These are phyloP conservation scores for Halcyon malimbica DNA, from an alignment of 2,113 vertebrate genomes.

Conservation along the genomic window DNA sequence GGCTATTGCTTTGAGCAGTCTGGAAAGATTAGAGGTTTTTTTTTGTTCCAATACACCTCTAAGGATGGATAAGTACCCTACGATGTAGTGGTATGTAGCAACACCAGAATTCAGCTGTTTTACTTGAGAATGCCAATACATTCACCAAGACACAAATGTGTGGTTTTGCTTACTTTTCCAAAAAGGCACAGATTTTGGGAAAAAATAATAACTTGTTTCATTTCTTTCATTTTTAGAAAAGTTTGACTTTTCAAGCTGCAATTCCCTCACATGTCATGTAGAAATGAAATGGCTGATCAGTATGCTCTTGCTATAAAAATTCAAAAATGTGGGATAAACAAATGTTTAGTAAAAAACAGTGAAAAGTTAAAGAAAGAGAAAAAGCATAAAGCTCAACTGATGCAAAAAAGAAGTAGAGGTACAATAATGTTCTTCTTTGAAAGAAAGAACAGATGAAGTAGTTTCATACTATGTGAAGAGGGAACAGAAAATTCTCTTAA, in stretches of 20 bases:
- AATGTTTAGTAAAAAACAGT: background rate
- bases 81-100: background rate
- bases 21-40: background rate
- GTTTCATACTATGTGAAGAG: background rate
- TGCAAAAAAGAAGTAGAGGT: background rate
- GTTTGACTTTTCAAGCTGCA: background rate
- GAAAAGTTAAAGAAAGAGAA: background rate
- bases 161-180: background rate
- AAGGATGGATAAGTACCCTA: background rate
- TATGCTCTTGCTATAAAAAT: background rate
- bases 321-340: background rate
- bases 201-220: background rate
- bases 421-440: background rate
- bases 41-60: background rate
- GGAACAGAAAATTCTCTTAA: background rate
- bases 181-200: background rate
- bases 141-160: background rate
- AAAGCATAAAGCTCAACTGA: background rate
- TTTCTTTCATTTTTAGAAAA: constrained; percentile 16
- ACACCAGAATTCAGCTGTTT: background rate
- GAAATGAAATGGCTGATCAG: background rate
- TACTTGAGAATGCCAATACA: background rate
- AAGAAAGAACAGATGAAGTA: background rate
- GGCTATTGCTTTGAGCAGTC: background rate
- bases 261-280: background rate